Percentiles rank a stretch among this genome's conserved stretches.
phyloP scores from a whole-genome alignment of 2,888 invertebrate genomes.

The Pristionchus entomophagus region DNA sequence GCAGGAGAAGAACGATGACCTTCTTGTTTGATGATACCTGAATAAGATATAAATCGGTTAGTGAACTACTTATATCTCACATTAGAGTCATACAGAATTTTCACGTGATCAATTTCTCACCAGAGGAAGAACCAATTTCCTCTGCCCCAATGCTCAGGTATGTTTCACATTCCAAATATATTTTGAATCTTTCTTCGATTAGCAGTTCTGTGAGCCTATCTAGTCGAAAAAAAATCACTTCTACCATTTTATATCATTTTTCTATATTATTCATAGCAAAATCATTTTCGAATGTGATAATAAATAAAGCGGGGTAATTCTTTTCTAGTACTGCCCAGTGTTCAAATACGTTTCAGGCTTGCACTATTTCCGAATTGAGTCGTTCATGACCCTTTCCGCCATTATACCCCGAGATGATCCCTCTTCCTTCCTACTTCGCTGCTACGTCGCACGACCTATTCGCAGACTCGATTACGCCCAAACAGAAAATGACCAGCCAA shows the following conservation, averaged over 20 bases:
- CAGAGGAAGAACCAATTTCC: too few relatives aligned
- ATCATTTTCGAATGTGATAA: background rate
- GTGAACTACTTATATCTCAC: background rate
- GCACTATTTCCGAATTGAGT: background rate
- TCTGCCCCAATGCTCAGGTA: background rate
- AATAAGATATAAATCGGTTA: background rate
- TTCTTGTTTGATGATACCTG: slow-evolving; percentile 42
- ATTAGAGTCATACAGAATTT: too few relatives aligned
- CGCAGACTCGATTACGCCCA: background rate
- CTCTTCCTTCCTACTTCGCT: background rate
- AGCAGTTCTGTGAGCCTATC: too few relatives aligned
- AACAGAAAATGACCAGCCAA: background rate
- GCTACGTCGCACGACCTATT: background rate
- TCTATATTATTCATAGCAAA: too few relatives aligned
- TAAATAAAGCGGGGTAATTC: background rate
- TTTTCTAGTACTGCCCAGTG: background rate
- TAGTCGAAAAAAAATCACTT: too few relatives aligned
- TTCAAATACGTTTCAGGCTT: background rate
- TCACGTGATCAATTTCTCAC: too few relatives aligned
- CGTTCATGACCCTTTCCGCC: too few relatives aligned
- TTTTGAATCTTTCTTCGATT: too few relatives aligned
- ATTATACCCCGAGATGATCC: too few relatives aligned
- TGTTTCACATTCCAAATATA: background rate
- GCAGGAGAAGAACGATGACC: slow-evolving; percentile 43
- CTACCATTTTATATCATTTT: too few relatives aligned